A percentile compares a stretch with the other conserved stretches of the same genome.
Conservation (phyloP, 2,888 invertebrate genomes). For the Toxonevra muliebris region DNA sequence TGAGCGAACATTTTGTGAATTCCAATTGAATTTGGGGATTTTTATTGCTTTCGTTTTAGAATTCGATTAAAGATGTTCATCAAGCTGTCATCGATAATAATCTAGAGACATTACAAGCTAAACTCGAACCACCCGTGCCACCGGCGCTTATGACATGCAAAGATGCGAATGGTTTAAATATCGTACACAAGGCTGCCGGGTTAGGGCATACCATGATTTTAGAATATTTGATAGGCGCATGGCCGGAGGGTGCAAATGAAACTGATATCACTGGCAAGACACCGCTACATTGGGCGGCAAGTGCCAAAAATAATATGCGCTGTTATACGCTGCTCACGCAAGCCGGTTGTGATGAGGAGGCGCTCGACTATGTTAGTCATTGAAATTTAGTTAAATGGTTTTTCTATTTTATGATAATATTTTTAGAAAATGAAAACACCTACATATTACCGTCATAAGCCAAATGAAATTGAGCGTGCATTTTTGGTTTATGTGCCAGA, state of each 20-base stretch:
- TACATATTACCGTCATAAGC: constrained; percentile 79
- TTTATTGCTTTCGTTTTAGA: constrained; percentile 66
- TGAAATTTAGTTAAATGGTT: constrained; percentile 4
- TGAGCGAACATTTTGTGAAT: too few species aligned
- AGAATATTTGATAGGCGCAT: constrained; percentile 76
- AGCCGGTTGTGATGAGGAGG: constrained; percentile 85
- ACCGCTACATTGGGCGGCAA: constrained; percentile 88
- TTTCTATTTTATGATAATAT: constrained; percentile 5
- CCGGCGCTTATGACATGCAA: constrained; percentile 78
- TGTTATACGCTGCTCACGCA: constrained; percentile 81
- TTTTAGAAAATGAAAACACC: constrained; percentile 83
- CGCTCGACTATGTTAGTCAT: constrained; percentile 80
- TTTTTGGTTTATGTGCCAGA: constrained; percentile 78
- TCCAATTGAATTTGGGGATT: neutral
- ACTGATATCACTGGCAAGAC: constrained; percentile 86
- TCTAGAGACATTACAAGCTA: constrained; percentile 74
- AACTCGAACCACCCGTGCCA: constrained; percentile 75
- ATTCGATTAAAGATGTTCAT: constrained; percentile 83
- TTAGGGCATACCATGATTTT: constrained; percentile 79
- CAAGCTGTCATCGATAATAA: constrained; percentile 80
- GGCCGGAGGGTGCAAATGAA: constrained; percentile 75
- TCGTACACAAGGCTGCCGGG: constrained; percentile 90
- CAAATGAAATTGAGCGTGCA: constrained; percentile 79
- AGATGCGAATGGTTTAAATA: constrained; percentile 82
- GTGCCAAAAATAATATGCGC: constrained; percentile 79